phyloP scores from a whole-genome alignment of 1,140 invertebrate genomes.

The Drosophila tristis region DNA sequence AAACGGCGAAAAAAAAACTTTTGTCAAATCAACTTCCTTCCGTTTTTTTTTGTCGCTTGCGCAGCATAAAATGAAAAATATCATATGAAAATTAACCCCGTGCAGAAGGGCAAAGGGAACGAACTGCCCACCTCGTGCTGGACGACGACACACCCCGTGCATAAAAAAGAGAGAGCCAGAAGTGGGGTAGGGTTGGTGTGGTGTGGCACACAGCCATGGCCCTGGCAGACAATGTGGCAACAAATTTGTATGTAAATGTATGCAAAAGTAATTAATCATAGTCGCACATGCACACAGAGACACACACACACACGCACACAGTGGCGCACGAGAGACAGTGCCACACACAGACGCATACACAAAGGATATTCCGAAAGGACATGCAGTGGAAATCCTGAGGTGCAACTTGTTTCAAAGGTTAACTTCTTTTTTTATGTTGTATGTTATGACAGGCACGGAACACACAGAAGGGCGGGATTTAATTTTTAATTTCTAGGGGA shows the following conservation, averaged over 20 bases:
- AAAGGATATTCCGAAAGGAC: not conserved
- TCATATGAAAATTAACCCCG: constrained; percentile 77
- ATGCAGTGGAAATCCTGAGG: constrained; percentile 43
- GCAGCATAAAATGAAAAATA: constrained; percentile 76
- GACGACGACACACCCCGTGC: constrained; percentile 22
- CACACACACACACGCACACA: constrained; percentile 40
- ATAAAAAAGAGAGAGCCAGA: constrained; percentile 21
- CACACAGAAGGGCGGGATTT: constrained; percentile 36
- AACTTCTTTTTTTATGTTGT: constrained; percentile 53
- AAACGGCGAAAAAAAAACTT: constrained; percentile 56
- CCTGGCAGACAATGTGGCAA: constrained; percentile 81
- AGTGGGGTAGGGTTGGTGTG: constrained; percentile 3
- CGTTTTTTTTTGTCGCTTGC: constrained; percentile 52
- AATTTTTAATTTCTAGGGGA: not conserved
- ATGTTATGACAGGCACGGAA: constrained; percentile 42
- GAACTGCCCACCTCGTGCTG: constrained; percentile 37
- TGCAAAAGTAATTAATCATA: constrained; percentile 84
- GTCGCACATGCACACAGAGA: constrained; percentile 77
- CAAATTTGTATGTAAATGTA: constrained; percentile 84
- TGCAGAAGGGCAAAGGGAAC: constrained; percentile 47
- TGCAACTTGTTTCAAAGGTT: constrained; percentile 76
- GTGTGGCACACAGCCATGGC: constrained; percentile 41
- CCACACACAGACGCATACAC: not conserved
- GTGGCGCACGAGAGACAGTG: not conserved
- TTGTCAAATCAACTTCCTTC: constrained; percentile 80